These are phyloP conservation scores for Dryoscopus gambensis DNA, from an alignment of 2,113 vertebrate genomes.

Conservation along the genomic window DNA sequence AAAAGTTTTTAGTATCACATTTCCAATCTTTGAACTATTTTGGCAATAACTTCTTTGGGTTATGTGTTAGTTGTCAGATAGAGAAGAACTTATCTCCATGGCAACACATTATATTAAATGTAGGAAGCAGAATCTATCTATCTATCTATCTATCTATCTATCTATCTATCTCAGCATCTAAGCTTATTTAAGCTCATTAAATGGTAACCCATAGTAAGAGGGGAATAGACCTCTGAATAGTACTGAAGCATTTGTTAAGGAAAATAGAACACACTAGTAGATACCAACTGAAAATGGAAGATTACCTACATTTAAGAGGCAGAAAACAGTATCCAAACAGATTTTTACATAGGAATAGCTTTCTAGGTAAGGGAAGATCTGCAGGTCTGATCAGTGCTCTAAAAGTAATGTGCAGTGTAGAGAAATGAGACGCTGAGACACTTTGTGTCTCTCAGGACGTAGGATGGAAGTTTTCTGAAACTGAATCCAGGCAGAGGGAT, in stretches of 20 bases:
- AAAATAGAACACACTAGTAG: not conserved
- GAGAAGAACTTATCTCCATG: conserved; percentile 45
- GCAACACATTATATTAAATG: conserved; percentile 47
- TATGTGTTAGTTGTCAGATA: conserved; percentile 44
- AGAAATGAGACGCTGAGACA: not conserved
- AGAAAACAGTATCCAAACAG: not conserved
- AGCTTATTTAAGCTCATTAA: conserved; percentile 34
- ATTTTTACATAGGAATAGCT: not conserved
- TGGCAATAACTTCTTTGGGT: conserved; percentile 25
- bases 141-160: not conserved
- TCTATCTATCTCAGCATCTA: not conserved
- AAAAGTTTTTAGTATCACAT: conserved; percentile 2
- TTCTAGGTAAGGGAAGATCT: not conserved
- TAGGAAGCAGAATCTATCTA: not conserved
- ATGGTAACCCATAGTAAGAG: not conserved
- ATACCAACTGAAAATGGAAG: not conserved
- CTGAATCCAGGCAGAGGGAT: not conserved
- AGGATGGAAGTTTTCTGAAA: not conserved
- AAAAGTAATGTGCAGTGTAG: not conserved
- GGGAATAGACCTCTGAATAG: not conserved
- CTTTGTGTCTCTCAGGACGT: not conserved
- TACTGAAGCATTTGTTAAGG: not conserved
- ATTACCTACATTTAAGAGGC: not conserved
- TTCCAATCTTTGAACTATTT: conserved; percentile 54
- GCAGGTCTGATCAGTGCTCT: not conserved